Base-by-base conservation (phyloP, 1,140 invertebrate species). In the Antheraea mylitta region DNA sequence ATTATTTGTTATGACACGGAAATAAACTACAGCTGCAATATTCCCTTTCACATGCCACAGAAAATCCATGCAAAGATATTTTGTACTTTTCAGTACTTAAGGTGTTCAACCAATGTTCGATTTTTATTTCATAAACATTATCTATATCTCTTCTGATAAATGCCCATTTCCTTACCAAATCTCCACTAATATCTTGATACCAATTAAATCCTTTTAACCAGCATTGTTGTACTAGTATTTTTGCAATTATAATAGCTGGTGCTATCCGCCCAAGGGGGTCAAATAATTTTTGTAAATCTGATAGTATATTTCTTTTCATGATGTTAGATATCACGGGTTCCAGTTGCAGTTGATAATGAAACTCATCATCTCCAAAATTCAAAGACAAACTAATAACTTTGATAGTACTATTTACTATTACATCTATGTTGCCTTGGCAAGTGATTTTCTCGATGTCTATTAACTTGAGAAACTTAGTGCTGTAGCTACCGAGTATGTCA, bases 251-350 rank as follows among this genome's bases (percentile, higher is more conserved):
- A 10, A 80, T 79, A 2, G 69, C 66, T 59, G 85, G 82, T 30
- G 77, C 69, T 69, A 87, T 66, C 81, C 80, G 85, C 0, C 84
- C 82, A 8, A 86, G 69, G 18, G 86, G 85, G 62, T 89, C 82
- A 67, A 75, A 85, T 16, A 85, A 58, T 22, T 69, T 64, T 45
- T 79, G 79, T 9, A 83, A 66, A 53, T 81, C 78, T n/a, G 79
- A 78, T 9, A 86, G 66, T 58, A 81, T 76, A 6, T 11, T 75
- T 64, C 82, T 65, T 67, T 87, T 86, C 60, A 81, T 85, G 19
- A 76, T 71, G 18, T 11, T 58, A 60, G 59, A 16, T 36, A 58
- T 1, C 36, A 59, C 22, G 13, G 71, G 66, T 64, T 67, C 70
- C 45, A 77, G 45, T 11, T 73, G 48, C 18, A 75, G 1, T 22